A percentile compares a stretch with the other conserved stretches of the same genome.
Evolutionary conservation across 2,113 vertebrate species (phyloP).

Genomic region (Centrocercus urophasianus): DNA sequence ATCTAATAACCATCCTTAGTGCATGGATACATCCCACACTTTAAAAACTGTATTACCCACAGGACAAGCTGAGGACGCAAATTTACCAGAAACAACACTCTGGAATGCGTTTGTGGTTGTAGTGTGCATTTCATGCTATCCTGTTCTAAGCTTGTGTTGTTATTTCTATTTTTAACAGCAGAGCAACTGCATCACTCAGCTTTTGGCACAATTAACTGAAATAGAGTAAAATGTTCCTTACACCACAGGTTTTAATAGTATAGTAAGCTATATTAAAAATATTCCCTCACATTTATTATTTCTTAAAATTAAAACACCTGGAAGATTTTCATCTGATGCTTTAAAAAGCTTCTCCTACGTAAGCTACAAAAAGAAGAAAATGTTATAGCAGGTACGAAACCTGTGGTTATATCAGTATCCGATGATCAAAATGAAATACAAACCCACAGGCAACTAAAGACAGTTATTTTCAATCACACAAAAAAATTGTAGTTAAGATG

Average conservation of each 20-base stretch:
- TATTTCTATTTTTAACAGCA: background rate
- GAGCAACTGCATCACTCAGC: background rate
- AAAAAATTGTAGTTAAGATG: background rate
- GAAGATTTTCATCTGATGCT: background rate
- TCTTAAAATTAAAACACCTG: background rate
- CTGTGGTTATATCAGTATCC: background rate
- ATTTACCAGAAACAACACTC: background rate
- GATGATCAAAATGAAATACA: background rate
- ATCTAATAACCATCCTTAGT: background rate
- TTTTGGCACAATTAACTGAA: background rate
- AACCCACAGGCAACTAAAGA: background rate
- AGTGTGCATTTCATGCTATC: background rate
- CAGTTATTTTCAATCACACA: fast-evolving
- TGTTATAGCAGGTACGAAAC: fast-evolving
- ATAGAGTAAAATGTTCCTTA: background rate
- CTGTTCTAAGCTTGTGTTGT: background rate
- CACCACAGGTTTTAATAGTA: background rate
- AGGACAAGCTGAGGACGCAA: background rate
- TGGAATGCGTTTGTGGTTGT: slow-evolving; percentile 28
- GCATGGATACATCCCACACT: background rate
- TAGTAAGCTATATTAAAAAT: background rate
- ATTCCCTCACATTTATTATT: slow-evolving; percentile 15
- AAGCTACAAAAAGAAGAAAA: background rate
- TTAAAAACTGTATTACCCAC: background rate
- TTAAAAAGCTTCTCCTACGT: background rate